Conservation (phyloP, 2,888 invertebrate genomes). For the Muscina levida region DNA sequence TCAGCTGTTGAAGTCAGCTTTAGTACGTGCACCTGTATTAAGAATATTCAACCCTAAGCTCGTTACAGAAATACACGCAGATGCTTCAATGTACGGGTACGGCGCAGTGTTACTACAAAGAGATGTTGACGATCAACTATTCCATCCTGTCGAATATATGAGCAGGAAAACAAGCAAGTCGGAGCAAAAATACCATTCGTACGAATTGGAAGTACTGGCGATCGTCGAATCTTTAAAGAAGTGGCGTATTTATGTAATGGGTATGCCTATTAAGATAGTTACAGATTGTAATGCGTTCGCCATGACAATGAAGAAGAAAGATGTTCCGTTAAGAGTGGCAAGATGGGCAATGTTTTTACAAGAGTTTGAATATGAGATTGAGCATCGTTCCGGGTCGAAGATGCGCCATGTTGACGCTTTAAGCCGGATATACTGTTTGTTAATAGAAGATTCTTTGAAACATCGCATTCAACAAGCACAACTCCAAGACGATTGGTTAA, state of each 20-base stretch:
- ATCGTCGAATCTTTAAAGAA: constrained; percentile 50
- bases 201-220: constrained; percentile 67
- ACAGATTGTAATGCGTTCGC: constrained; percentile 72
- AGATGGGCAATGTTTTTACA: constrained; percentile 47
- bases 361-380: constrained; percentile 40
- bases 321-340: constrained; percentile 19
- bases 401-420: constrained; percentile 55
- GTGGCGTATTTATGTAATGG: constrained; percentile 64
- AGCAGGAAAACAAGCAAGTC: background rate
- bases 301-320: constrained; percentile 29
- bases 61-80: constrained; percentile 64
- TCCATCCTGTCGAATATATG: constrained; percentile 28
- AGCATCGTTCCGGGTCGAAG: constrained; percentile 38
- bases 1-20: constrained; percentile 45
- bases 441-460: constrained; percentile 47
- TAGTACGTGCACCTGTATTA: constrained; percentile 53
- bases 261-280: constrained; percentile 69
- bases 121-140: background rate
- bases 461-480: constrained; percentile 47
- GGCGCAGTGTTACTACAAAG: constrained; percentile 60
- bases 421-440: constrained; percentile 42
- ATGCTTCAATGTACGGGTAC: constrained; percentile 63
- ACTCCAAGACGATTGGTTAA: constrained; percentile 40
- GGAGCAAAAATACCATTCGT: constrained; percentile 70
- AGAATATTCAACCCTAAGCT: constrained; percentile 56